Evolutionary conservation across 2,113 vertebrate species (phyloP).

Genomic region (Aphyosemion australe): DNA sequence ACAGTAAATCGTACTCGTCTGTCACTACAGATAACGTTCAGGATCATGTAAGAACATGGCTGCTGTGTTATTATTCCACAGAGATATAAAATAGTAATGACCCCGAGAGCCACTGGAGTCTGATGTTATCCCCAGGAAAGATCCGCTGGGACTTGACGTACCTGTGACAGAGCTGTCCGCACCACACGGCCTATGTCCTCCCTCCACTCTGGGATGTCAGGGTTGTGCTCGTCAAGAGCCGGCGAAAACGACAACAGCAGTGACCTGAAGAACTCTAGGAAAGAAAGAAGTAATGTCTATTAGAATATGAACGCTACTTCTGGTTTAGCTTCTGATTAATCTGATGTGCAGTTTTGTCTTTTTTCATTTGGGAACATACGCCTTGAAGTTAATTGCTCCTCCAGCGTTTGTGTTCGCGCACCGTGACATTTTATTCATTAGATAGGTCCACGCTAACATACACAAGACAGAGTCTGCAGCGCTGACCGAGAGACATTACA

Average conservation of each 20-base stretch:
- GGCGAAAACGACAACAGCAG: constrained; percentile 93
- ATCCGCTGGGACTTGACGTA: constrained; percentile 65
- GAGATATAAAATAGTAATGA: constrained; percentile 65
- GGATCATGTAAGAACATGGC: constrained; percentile 16
- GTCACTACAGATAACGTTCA: constrained; percentile 28
- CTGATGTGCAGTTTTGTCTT: constrained; percentile 60
- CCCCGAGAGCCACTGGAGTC: constrained; percentile 40
- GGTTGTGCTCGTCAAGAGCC: constrained; percentile 93
- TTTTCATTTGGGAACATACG: constrained; percentile 57
- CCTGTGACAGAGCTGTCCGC: constrained; percentile 88
- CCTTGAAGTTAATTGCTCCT: constrained; percentile 70
- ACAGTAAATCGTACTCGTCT: constrained; percentile 7
- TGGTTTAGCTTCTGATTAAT: constrained; percentile 61
- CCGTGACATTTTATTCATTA: constrained; percentile 69
- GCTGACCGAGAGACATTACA: constrained; percentile 33
- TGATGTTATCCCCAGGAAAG: constrained; percentile 28
- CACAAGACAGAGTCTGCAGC: constrained; percentile 18
- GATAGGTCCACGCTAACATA: constrained; percentile 45
- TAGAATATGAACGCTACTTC: constrained; percentile 42
- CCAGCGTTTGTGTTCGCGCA: constrained; percentile 50
- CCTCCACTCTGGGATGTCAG: constrained; percentile 95
- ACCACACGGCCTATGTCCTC: constrained; percentile 92
- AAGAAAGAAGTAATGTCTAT: constrained; percentile 24
- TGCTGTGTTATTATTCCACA: constrained; percentile 28
- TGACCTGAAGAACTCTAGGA: constrained; percentile 91